Conservation (phyloP, 2,797 vertebrate species). For the Acrossocheilus wenchowensis region DNA sequence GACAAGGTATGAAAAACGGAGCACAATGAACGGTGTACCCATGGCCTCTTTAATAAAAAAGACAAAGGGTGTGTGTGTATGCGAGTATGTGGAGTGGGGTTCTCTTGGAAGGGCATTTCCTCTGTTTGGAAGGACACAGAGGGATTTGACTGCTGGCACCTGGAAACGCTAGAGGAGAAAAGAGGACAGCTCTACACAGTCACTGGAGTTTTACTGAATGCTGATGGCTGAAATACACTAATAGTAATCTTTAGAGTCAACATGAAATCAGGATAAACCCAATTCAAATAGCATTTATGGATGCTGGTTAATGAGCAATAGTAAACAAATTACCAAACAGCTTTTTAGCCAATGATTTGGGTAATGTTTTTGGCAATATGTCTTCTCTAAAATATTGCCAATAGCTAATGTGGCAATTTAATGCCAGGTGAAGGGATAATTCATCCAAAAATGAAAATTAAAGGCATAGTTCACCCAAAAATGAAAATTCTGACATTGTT, state of each 20-base stretch:
- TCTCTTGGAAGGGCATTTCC: slow-evolving; percentile 49
- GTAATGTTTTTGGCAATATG: background rate
- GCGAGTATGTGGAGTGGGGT: slow-evolving; percentile 19
- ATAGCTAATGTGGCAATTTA: background rate
- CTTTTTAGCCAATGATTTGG: background rate
- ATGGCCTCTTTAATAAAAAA: slow-evolving; percentile 34
- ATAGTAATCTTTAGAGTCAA: background rate
- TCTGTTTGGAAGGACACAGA: slow-evolving; percentile 52
- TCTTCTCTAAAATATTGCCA: background rate
- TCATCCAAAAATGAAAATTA: background rate
- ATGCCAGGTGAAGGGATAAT: background rate
- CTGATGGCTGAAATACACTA: background rate
- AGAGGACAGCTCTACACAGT: background rate
- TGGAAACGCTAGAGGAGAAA: slow-evolving; percentile 31
- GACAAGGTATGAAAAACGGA: slow-evolving; percentile 14
- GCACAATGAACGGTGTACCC: slow-evolving; percentile 13
- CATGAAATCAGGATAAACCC: background rate
- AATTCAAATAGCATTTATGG: background rate
- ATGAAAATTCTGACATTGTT: no score
- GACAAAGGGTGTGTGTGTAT: slow-evolving; percentile 25
- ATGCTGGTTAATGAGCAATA: background rate
- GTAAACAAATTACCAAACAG: background rate
- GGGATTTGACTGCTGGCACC: slow-evolving; percentile 45
- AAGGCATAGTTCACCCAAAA: no score
- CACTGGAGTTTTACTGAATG: slow-evolving; percentile 11